Percentiles rank a stretch among this genome's conserved stretches.
Conservation (phyloP, 2,888 invertebrate species). For the Eupeodes latifasciatus region DNA sequence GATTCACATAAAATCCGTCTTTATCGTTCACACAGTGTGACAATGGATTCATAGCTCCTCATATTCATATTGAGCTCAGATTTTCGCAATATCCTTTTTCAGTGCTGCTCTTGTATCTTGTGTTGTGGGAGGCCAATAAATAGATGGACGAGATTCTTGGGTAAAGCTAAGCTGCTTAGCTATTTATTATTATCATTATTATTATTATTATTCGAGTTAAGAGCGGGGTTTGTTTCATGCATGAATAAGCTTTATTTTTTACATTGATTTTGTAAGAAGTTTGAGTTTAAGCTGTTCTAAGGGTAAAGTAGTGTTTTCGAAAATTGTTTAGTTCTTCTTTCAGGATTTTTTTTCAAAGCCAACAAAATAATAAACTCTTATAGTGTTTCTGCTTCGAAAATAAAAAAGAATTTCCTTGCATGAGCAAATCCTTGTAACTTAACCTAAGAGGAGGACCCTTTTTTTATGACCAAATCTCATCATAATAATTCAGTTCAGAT, state of each 20-base stretch:
- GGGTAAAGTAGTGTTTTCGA: background rate
- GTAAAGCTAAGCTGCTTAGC: slow-evolving; percentile 74
- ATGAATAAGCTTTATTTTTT: slow-evolving; percentile 51
- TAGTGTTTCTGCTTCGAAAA: background rate
- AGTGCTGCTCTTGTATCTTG: slow-evolving; percentile 52
- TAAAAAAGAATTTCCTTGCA: background rate
- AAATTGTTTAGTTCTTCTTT: background rate
- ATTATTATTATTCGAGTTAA: slow-evolving; percentile 38
- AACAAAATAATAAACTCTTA: background rate
- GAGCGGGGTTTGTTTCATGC: slow-evolving; percentile 67
- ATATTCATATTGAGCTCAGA: slow-evolving; percentile 40
- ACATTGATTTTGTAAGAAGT: slow-evolving; percentile 33
- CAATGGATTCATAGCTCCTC: background rate
- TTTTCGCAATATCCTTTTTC: slow-evolving; percentile 72
- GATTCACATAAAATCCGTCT: slow-evolving; percentile 75
- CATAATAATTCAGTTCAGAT: slow-evolving; percentile 75
- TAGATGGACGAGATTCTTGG: slow-evolving; percentile 49
- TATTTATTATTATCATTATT: slow-evolving; percentile 74
- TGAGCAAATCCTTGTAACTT: slow-evolving; percentile 13
- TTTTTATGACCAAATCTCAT: slow-evolving; percentile 66
- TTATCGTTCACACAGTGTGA: slow-evolving; percentile 38
- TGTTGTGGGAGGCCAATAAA: slow-evolving; percentile 47
- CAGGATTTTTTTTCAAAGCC: background rate
- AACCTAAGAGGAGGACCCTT: slow-evolving; percentile 4
- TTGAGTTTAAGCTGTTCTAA: background rate